Evolutionary conservation across 2,888 invertebrate genomes (phyloP).

Genomic region (Cephus spinipes): DNA sequence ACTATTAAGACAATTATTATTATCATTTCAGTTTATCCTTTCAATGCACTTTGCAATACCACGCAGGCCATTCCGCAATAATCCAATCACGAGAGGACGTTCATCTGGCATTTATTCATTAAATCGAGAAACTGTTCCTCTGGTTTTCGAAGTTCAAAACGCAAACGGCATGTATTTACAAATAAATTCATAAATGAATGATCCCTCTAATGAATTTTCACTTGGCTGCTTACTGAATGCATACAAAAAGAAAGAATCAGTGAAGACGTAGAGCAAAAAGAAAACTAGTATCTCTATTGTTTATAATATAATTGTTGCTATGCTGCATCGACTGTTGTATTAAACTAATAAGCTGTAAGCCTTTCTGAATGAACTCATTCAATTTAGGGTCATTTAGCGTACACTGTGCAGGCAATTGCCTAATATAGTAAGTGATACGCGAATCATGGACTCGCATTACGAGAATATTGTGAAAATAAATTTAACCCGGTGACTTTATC

Average conservation of each 20-base stretch:
- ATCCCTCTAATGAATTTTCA: not conserved
- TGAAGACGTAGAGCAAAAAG: not conserved
- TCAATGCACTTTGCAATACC: constrained; percentile 17
- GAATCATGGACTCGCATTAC: not conserved
- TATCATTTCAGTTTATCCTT: constrained; percentile 29
- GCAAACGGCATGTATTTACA: constrained; percentile 33
- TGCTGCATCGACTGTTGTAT: not conserved
- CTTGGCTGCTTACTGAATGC: not conserved
- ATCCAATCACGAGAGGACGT: constrained; percentile 27
- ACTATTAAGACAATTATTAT: constrained; percentile 21
- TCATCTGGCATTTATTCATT: constrained; percentile 18
- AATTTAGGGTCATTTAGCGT: not conserved
- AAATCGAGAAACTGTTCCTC: constrained; percentile 14
- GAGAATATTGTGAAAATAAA: not conserved
- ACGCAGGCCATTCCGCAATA: constrained; percentile 18
- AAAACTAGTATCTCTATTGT: not conserved
- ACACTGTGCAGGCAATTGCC: not conserved
- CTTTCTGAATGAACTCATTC: not conserved
- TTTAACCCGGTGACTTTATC: not conserved
- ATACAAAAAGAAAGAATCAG: not conserved
- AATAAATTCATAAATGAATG: constrained; percentile 24
- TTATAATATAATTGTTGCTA: not conserved
- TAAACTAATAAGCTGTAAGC: not conserved
- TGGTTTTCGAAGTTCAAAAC: constrained; percentile 22
- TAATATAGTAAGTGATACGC: not conserved